phyloP scores from a whole-genome alignment of 2,113 vertebrate genomes.

The Cichladusa arquata region DNA sequence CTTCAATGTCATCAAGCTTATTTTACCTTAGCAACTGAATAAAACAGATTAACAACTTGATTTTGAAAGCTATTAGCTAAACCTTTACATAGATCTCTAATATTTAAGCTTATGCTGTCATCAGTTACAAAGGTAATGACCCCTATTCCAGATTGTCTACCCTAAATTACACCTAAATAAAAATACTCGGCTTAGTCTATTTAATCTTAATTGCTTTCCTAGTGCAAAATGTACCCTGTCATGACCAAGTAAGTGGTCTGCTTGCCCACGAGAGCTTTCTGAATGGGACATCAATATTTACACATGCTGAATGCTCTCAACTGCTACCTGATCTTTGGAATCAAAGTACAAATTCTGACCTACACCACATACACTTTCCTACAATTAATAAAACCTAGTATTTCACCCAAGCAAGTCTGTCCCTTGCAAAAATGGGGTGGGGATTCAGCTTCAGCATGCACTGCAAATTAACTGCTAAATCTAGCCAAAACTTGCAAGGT shows the following conservation, averaged over 20 bases:
- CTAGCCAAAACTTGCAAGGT: not conserved
- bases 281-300: constrained; percentile 14
- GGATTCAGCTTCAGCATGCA: not conserved
- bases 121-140: not conserved
- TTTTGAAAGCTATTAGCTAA: constrained; percentile 16
- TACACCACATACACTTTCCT: not conserved
- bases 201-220: constrained; percentile 11
- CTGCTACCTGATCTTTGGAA: constrained; percentile 6
- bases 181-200: not conserved
- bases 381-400: not conserved
- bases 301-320: not conserved
- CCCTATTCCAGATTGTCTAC: not conserved
- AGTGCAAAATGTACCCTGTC: constrained; percentile 14
- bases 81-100: not conserved
- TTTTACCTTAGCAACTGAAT: not conserved
- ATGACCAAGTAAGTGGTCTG: not conserved
- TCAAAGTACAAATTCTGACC: constrained; percentile 30
- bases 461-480: not conserved
- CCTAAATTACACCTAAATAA: not conserved
- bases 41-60: not conserved
- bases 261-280: not conserved
- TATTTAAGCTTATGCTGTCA: not conserved
- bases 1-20: not conserved
- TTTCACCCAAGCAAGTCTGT: not conserved
- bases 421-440: not conserved